A percentile compares a stretch with the other conserved stretches of the same genome.
Conservation (phyloP, 1,140 invertebrate genomes). For the Drosophila sturtevanti region DNA sequence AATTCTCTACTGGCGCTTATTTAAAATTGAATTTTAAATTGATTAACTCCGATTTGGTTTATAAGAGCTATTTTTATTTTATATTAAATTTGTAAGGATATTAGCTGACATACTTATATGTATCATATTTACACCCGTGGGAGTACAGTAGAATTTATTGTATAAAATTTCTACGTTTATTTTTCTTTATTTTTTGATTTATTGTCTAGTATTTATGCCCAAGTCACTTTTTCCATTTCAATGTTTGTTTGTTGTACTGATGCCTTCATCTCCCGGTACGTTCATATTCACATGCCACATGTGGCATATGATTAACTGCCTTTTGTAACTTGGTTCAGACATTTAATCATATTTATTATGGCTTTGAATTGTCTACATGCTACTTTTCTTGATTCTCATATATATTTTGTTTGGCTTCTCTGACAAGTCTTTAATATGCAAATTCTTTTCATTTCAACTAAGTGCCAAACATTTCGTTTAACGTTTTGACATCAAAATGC, state of each 20-base stretch:
- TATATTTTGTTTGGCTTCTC: neutral
- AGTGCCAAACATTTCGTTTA: slow-evolving; percentile 56
- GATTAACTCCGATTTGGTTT: too few species aligned
- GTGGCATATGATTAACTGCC: slow-evolving; percentile 74
- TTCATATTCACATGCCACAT: slow-evolving; percentile 46
- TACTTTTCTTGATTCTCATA: too few species aligned
- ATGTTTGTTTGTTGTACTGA: slow-evolving; percentile 16
- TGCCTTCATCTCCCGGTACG: slow-evolving; percentile 2
- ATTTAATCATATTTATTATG: slow-evolving; percentile 71
- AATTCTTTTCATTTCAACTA: slow-evolving; percentile 58
- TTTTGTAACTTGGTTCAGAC: slow-evolving; percentile 66
- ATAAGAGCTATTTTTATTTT: neutral
- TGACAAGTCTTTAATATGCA: slow-evolving; percentile 62
- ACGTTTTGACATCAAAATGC: slow-evolving; percentile 62
- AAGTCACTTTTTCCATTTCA: slow-evolving; percentile 17
- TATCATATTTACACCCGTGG: neutral
- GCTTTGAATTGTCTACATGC: slow-evolving; percentile 8
- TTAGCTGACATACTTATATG: neutral
- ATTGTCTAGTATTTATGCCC: slow-evolving; percentile 68
- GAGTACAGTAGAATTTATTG: slow-evolving; percentile 21
- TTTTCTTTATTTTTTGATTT: slow-evolving; percentile 50
- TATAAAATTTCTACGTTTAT: slow-evolving; percentile 53
- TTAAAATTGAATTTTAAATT: too few species aligned
- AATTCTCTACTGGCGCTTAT: too few species aligned
- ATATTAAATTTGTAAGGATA: neutral